Evolutionary conservation across 2,113 vertebrate genomes (phyloP), one percentile per base, ranked within the genome.

Genomic region (Austrofundulus limnaeus): DNA sequence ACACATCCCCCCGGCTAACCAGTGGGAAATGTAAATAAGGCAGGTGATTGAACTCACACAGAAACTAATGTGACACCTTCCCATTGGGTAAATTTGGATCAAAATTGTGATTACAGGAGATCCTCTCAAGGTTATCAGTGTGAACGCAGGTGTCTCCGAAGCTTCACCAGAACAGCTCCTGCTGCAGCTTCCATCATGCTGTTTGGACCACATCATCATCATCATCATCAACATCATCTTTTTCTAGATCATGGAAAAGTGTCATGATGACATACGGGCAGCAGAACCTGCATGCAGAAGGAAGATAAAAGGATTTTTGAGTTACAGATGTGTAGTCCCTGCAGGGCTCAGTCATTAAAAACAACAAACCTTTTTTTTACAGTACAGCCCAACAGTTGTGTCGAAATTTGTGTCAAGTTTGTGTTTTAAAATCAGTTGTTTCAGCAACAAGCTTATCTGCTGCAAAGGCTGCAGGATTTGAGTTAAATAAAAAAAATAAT

Each of bases 141-240:
- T 2, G 69, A 86, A 89, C 79, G 66, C 75, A 90, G 91, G 66
- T 80, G 88, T 74, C 86, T 73, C 83, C 66, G 60, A 49, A 61
- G 73, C 37, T 38, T 49, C 31, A 10, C n/a, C 64, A 17, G 17
- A 24, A 24, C 61, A 37, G 49, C 47, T 72, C 38, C 15, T 37
- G 34, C 69, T 81, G 74, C 80, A 71, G 72, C 45, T 37, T 51
- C 39, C 12, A 31, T 1, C 47, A 17, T 17, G 15, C 31, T 15
- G 31, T 15, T 39, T 5, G n/a, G 2, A 15, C 47, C 6, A 20
- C 34, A 8, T 60, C 43, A 60, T 34, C 42, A 15, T 38, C 45
- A 46, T 52, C 14, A 46, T 51, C 58, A 14, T 28, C 52, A 43
- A 34, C 54, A 7, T 49, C 37, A 28, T 56, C 21, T 16, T 21